phyloP scores from a whole-genome alignment of 2,797 vertebrate genomes.

The Hafferia zeledoni region DNA sequence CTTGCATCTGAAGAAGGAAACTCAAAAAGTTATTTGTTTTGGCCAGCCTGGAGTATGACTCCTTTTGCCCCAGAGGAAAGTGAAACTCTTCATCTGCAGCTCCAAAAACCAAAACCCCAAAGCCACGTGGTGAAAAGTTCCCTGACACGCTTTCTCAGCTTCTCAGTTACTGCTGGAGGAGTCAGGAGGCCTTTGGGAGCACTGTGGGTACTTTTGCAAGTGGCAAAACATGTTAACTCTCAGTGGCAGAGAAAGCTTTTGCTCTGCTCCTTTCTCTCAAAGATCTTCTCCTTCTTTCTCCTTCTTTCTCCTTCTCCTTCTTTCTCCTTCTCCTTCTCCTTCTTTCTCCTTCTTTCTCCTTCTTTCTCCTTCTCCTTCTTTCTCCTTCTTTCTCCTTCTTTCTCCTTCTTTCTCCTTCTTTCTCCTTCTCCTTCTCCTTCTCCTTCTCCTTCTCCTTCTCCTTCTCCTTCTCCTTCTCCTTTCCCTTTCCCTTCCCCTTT shows the following conservation, averaged over 20 bases:
- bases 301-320: not conserved
- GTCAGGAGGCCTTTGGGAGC: not conserved
- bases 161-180: not conserved
- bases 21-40: not conserved
- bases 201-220: not conserved
- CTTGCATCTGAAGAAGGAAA: not conserved
- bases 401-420: not conserved
- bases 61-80: not conserved
- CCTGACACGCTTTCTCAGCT: not conserved
- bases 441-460: rapidly evolving
- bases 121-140: not conserved
- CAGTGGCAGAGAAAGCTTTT: not conserved
- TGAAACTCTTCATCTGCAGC: not conserved
- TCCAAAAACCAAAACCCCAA: not conserved
- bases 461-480: not conserved
- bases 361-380: not conserved
- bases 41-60: not conserved
- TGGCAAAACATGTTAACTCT: not conserved
- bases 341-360: not conserved
- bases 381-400: not conserved
- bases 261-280: not conserved
- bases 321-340: not conserved
- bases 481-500: rapidly evolving
- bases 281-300: not conserved
- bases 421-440: not conserved